These are phyloP conservation scores for Heptranchias perlo DNA, from an alignment of 2,113 vertebrate genomes.

Conservation along the genomic window DNA sequence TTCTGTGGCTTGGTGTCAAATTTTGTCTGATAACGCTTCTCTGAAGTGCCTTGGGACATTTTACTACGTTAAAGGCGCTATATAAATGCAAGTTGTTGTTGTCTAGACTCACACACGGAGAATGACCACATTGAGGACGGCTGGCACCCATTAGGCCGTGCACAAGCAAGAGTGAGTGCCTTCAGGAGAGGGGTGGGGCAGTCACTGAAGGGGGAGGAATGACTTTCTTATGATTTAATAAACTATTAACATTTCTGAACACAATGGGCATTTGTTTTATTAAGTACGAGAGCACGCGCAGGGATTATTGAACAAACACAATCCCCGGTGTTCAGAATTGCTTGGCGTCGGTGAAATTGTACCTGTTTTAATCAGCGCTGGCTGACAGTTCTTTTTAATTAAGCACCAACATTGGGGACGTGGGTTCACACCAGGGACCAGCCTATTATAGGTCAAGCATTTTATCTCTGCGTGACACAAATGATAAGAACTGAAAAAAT, in stretches of 20 bases:
- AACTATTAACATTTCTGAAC: not conserved
- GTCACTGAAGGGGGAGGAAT: not conserved
- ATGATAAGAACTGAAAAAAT: not conserved
- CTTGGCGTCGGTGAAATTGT: not conserved
- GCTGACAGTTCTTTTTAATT: not conserved
- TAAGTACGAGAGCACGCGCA: not conserved
- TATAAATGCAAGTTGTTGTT: too few relatives aligned
- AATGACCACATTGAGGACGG: too few relatives aligned
- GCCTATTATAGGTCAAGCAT: not conserved
- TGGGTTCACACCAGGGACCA: not conserved
- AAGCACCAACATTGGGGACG: not conserved
- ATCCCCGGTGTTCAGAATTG: not conserved
- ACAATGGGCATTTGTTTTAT: not conserved
- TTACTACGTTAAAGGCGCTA: too few relatives aligned
- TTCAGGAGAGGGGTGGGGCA: not conserved
- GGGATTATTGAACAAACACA: not conserved
- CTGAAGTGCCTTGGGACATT: too few relatives aligned
- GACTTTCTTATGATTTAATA: not conserved
- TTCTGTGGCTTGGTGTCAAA: too few relatives aligned
- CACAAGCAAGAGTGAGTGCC: too few relatives aligned
- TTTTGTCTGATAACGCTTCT: too few relatives aligned
- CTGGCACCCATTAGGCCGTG: too few relatives aligned
- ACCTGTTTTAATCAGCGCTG: not conserved
- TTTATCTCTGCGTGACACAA: not conserved
- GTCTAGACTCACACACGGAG: too few relatives aligned